Base-by-base conservation (phyloP, 2,888 invertebrate species). In the Papilio protenor region DNA sequence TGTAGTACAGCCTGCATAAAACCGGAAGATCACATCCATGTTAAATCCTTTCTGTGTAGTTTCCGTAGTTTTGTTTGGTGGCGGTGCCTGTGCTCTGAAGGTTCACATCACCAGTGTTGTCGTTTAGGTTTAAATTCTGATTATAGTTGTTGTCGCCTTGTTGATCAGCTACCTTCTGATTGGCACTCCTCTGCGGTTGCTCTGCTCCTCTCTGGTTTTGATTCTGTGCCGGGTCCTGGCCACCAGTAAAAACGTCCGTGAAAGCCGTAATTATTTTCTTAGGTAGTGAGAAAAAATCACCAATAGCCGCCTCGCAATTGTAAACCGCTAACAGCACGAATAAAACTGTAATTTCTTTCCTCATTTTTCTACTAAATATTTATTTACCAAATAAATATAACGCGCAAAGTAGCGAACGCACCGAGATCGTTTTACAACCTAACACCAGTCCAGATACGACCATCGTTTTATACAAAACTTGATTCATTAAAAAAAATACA, bases 101-200 rank as follows among this genome's bases (percentile, higher is more conserved):
- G 33, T 73, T 66, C 14, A 77, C 18, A 1, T 33, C 45, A 3
- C 77, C 77, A 11, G 52, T 64, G 27, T 72, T 66, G 5, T 73
- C 55, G 27, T 77, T 64, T 59, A 77, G 40, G 16, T 77, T 77
- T 45, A 77, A 0, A 55, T 77, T 77, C 40, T 73, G 73, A 18
- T 77, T 77, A 45, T 33, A 77, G 59, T 73, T 77, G 14, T 77
- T 74, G 33, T 45, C 47, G 18, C 77, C 77, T 64, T 77, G 77
- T 64, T 73, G 47, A n/a, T 74, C 73, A 1, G 77, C 73, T 14
- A 77, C 27, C 47, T 77, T 77, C 77, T 74, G 77, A 8, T 57
- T 23, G 1, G 16, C 23, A 11, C 49, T 23, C n/a, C 5, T 57
- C 70, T 70, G 70, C 21, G 40, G 70, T 33, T 2, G 33, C 33